Percentiles rank a stretch among this genome's conserved stretches.
Conservation (phyloP, 2,888 invertebrate genomes). For the Drosophila infuscata region DNA sequence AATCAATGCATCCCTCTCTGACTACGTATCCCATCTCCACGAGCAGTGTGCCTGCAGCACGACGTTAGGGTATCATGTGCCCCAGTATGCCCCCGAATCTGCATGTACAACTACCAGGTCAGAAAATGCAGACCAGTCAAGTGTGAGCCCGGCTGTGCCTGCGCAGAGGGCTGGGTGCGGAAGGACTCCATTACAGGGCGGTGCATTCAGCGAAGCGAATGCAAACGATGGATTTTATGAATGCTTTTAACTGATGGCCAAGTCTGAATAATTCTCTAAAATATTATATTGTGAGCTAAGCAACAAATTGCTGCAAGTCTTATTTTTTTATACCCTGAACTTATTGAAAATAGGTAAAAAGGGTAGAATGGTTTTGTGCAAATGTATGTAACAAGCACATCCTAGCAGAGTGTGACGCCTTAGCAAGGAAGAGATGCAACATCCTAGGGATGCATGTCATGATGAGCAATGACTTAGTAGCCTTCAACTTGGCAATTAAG, state of each 20-base stretch:
- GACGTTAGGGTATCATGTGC: conserved; percentile 26
- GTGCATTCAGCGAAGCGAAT: conserved; percentile 33
- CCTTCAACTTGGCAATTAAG: too few relatives aligned
- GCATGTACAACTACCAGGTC: not conserved
- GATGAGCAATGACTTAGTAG: too few relatives aligned
- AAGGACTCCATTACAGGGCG: conserved; percentile 4
- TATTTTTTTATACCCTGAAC: not conserved
- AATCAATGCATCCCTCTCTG: not conserved
- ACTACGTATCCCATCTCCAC: not conserved
- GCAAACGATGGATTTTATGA: conserved; percentile 41
- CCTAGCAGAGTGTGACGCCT: too few relatives aligned
- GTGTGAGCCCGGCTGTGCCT: conserved; percentile 36
- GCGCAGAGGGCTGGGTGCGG: conserved; percentile 29
- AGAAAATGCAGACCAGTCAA: conserved; percentile 18
- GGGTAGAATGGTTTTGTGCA: not conserved
- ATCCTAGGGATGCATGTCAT: too few relatives aligned
- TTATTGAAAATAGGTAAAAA: not conserved
- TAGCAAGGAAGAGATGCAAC: too few relatives aligned
- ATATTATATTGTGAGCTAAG: not conserved
- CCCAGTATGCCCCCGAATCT: conserved; percentile 34
- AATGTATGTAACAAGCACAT: too few relatives aligned
- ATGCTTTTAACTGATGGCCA: not conserved
- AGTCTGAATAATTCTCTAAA: not conserved
- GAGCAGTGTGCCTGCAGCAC: conserved; percentile 21
- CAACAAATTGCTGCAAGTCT: not conserved